Base-by-base conservation (phyloP, 2,888 invertebrate species). In the Mactromeris polynyma region DNA sequence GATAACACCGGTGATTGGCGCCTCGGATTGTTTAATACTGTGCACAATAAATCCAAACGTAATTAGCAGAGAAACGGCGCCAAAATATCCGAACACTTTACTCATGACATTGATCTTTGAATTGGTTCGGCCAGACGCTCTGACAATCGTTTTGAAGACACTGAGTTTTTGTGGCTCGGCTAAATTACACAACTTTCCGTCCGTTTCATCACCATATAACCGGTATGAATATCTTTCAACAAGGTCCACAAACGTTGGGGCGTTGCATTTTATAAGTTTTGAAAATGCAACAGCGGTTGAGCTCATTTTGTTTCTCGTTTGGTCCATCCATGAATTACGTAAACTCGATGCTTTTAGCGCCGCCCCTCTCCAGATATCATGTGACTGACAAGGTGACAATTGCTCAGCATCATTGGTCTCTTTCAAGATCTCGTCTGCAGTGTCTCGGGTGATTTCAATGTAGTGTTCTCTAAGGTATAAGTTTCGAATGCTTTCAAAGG, bases 61-160 rank as follows among this genome's bases (percentile, higher is more conserved):
- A n/a, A 86, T 6, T 31, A 89, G 36, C 14, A 89, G 40, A 26
- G 83, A 64, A 38, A 89, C 11, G 3, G 73, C 77, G 4, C 89
- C 83, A 40, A 85, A 69, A 73, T 42, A 86, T 0, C 82, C 69
- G 19, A 80, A 31, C 40, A 89, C 86, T 64, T 83, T 85, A 42
- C 89, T 89, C 31, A 86, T 77, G 31, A 83, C 51, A 54, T 89
- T 89, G 14, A 89, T 86, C 38, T 33, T 85, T 19, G 69, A 33
- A 80, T 89, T 89, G 11, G 89, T 89, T 31, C 89, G 36, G 7
- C 89, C 89, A 7, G 89, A 89, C 9, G 89, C 82, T 64, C 58
- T 36, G 2, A 89, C 85, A 51, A 89, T 89, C 42, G 83, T 82
- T 69, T 86, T 77, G 64, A 82, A 89, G 40, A 88, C 77, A 31